Percentiles rank a stretch among this genome's conserved stretches.
Conservation (phyloP, 2,113 vertebrate genomes). For the Nestor notabilis region DNA sequence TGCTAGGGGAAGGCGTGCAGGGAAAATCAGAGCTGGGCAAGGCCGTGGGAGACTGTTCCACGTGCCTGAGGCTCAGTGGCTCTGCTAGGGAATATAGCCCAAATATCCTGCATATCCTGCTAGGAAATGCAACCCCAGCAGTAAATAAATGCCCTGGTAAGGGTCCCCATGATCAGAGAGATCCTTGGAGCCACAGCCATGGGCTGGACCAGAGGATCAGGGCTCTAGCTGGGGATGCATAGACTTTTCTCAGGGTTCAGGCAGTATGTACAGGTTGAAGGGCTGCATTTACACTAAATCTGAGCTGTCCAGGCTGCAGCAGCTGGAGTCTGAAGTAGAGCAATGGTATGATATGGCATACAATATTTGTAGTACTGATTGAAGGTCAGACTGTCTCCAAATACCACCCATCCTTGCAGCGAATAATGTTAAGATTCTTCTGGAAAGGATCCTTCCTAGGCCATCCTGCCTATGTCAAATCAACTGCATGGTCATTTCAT, state of each 20-base stretch:
- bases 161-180: neutral
- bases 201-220: neutral
- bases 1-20: neutral
- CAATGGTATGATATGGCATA: neutral
- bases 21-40: neutral
- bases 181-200: fast-evolving
- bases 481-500: neutral
- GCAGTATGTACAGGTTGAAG: neutral
- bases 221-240: neutral
- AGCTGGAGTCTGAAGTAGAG: neutral
- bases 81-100: neutral
- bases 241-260: neutral
- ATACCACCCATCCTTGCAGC: neutral
- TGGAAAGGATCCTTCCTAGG: neutral
- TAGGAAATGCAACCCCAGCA: neutral
- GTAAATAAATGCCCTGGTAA: neutral
- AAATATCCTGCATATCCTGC: neutral
- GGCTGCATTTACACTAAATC: neutral
- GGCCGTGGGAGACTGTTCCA: neutral
- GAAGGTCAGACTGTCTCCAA: neutral
- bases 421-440: neutral
- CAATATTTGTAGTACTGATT: neutral
- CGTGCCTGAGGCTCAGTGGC: neutral
- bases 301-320: neutral
- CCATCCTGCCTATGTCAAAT: neutral